Evolutionary conservation across 2,888 invertebrate species (phyloP), one percentile per base, ranked within the genome.

Genomic region (Ornithoptera alexandrae): DNA sequence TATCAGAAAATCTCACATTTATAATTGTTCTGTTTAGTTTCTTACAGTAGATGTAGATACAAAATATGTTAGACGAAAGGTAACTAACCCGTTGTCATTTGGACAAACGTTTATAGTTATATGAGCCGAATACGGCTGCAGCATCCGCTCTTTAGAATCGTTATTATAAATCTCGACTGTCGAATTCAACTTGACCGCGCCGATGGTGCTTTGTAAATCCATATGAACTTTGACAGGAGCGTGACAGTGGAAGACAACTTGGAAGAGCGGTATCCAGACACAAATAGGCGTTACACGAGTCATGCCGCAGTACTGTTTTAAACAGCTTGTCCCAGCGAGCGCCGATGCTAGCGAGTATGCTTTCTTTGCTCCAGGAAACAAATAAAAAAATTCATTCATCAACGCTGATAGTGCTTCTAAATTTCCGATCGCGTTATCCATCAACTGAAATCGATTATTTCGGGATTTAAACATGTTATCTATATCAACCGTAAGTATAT

Each of bases 181-280:
- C 36, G 83, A 81, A 58, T 83, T 77, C 1, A 78, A 77, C 0
- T 88, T 60, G 10, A 76, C 78, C 12, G 24, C 22, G 8, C 60
- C 62, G 10, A 56, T 17, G 2, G 72, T 71, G 67, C 89, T 85
- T 10, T 83, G 82, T 0, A 92, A 69, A 74, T 89, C 88, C 50
- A 92, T 83, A 72, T 92, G 90, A 0, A 89, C 89, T 74, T 89
- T 88, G 0, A 89, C 88, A 1, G 79, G 78, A 0, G 74, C 74
- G 61, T 92, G 92, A 66, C 91, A 90, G 71, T 78, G 84, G 69
- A 89, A 92, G 0, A 87, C 81, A 46, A 84, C 88, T 85, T 87
- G 89, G 64, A 92, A 91, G 65, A 82, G 89, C 0, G 92, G 91
- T 0, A 92, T 78, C 92, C 92, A 92, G 67, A 82, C 85, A 80